Percentiles rank a stretch among this genome's conserved stretches.
These are phyloP conservation scores for Aporrectodea caliginosa DNA, from an alignment of 1,140 invertebrate species.

Conservation along the genomic window DNA sequence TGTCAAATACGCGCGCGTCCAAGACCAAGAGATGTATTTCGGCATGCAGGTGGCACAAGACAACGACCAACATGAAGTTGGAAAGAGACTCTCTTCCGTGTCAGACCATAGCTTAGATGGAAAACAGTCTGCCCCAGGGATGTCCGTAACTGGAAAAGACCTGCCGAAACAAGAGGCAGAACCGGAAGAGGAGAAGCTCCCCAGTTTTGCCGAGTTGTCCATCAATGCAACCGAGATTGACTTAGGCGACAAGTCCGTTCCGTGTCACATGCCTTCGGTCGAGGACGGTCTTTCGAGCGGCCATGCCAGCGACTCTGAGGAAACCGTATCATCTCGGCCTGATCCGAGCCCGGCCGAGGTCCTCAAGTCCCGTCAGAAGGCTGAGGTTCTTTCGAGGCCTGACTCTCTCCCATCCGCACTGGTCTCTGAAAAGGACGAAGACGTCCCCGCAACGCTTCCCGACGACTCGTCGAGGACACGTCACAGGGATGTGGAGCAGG, in stretches of 20 bases:
- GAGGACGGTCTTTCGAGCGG: slow-evolving; percentile 85
- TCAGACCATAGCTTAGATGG: neutral
- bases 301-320: slow-evolving; percentile 85
- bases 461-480: neutral
- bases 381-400: neutral
- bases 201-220: neutral
- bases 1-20: neutral
- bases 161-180: neutral
- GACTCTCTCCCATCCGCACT: neutral
- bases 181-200: neutral
- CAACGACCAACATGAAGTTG: neutral
- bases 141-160: no score
- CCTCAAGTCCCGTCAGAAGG: neutral
- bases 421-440: neutral
- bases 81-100: neutral
- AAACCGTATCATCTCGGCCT: slow-evolving; percentile 58
- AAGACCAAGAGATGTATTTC: neutral
- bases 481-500: neutral
- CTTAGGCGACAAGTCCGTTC: neutral
- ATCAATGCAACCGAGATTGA: neutral
- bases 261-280: slow-evolving; percentile 52
- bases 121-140: no score
- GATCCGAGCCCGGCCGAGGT: neutral
- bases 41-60: neutral
- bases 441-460: neutral